A percentile compares a stretch with the other conserved stretches of the same genome.
Conservation (phyloP, 92 coral and sea anemone species). For the Micromussa lordhowensis region DNA sequence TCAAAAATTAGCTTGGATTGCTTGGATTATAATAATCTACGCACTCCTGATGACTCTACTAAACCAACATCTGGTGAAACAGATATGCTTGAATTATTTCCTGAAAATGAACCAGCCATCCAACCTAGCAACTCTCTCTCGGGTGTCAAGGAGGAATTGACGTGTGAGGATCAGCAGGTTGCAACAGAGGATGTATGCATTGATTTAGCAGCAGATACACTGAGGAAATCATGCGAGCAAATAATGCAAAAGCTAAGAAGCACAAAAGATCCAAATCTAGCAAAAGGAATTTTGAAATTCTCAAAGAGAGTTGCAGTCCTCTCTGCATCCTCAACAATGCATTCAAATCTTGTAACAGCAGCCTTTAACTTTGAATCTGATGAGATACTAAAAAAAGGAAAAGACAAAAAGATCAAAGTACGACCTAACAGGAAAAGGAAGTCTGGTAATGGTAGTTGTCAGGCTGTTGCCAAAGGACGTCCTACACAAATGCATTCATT, state of each 20-base stretch:
- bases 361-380: constrained; percentile 66
- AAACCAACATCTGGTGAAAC: neutral
- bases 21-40: constrained; percentile 57
- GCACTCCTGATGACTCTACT: constrained; percentile 13
- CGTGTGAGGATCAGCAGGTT: neutral
- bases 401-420: constrained; percentile 50
- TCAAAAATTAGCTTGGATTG: constrained; percentile 69
- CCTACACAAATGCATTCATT: constrained; percentile 41
- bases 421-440: constrained; percentile 71
- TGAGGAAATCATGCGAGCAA: constrained; percentile 59
- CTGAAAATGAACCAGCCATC: neutral
- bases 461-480: constrained; percentile 59
- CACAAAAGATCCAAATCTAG: constrained; percentile 61
- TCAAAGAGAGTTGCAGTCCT: constrained; percentile 55
- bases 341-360: constrained; percentile 60
- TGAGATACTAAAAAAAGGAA: constrained; percentile 40
- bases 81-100: too few species aligned
- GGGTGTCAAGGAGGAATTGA: neutral
- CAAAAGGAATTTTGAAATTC: constrained; percentile 58
- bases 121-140: neutral
- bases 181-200: neutral
- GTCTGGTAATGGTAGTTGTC: constrained; percentile 63
- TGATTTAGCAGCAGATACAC: neutral
- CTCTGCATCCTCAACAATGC: constrained; percentile 42
- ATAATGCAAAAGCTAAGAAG: constrained; percentile 62